Conservation (phyloP, 2,113 vertebrate species). For the Melanotaenia duboulayi region DNA sequence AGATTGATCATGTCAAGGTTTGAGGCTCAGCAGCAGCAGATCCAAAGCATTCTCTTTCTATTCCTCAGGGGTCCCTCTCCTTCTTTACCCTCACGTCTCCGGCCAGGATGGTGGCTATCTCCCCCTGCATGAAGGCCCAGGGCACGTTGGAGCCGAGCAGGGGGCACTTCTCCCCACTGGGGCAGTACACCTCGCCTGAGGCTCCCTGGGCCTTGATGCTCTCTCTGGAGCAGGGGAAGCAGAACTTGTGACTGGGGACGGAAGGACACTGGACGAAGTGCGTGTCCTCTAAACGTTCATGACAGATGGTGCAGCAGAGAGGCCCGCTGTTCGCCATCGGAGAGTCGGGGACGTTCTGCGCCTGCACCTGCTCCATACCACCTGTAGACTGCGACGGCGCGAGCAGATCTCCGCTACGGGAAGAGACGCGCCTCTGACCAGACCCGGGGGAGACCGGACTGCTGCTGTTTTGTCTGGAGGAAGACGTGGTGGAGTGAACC, state of each 20-base stretch:
- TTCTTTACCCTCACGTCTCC: conserved; percentile 98
- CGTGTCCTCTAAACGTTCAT: conserved; percentile 96
- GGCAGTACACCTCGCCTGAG: conserved; percentile 95
- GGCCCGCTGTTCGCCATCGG: conserved; percentile 88
- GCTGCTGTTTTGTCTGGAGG: conserved; percentile 86
- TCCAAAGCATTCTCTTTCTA: not conserved
- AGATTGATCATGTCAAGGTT: not conserved
- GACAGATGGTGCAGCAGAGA: conserved; percentile 95
- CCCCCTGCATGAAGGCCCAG: conserved; percentile 99
- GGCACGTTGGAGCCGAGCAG: conserved; percentile 95
- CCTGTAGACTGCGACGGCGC: conserved; percentile 26
- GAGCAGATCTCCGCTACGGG: conserved; percentile 78
- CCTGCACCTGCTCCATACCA: conserved; percentile 84
- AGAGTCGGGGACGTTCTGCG: conserved; percentile 91
- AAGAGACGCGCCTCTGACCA: conserved; percentile 86
- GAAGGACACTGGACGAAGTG: conserved; percentile 98
- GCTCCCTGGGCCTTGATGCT: conserved; percentile 97
- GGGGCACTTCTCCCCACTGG: conserved; percentile 96
- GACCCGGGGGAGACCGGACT: conserved; percentile 90
- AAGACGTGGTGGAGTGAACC: conserved; percentile 89
- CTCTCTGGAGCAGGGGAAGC: conserved; percentile 97
- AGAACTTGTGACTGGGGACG: conserved; percentile 94
- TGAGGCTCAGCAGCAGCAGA: conserved; percentile 15
- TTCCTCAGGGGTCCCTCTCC: conserved; percentile 93
- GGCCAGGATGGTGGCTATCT: conserved; percentile 96